These are phyloP conservation scores for Cephalopholis sonnerati DNA, from an alignment of 2,113 vertebrate genomes.

Conservation along the genomic window DNA sequence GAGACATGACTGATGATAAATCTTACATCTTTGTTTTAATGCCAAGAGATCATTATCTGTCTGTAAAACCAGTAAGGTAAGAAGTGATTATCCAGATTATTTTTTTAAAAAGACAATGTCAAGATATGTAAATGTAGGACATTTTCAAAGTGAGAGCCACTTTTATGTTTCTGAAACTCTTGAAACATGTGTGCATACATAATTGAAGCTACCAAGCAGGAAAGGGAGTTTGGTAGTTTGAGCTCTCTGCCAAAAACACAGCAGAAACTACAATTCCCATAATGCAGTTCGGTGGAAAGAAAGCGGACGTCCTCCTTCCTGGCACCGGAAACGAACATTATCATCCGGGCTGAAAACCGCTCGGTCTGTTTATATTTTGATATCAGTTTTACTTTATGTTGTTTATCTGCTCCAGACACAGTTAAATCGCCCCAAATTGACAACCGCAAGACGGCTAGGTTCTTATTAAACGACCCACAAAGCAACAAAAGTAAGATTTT, in stretches of 20 bases:
- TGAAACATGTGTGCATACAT: not conserved
- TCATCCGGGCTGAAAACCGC: constrained; percentile 30
- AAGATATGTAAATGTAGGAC: not conserved
- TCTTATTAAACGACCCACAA: constrained; percentile 48
- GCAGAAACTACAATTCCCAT: constrained; percentile 43
- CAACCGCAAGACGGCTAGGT: constrained; percentile 30
- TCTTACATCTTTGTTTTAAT: too few species aligned
- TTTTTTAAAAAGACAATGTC: not conserved
- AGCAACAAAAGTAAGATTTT: constrained; percentile 74
- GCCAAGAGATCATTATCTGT: too few species aligned
- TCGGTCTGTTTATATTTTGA: constrained; percentile 59
- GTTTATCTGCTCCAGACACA: not conserved
- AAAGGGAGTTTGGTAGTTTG: too few species aligned
- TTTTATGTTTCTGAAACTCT: not conserved
- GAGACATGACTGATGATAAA: too few species aligned
- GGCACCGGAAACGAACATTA: constrained; percentile 46
- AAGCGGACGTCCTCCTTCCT: not conserved
- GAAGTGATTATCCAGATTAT: not conserved
- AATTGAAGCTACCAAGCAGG: too few species aligned
- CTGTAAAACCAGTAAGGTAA: too few species aligned
- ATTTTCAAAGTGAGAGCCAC: not conserved
- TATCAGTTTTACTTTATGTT: constrained; percentile 29
- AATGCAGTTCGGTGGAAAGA: not conserved
- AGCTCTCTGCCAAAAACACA: too few species aligned
- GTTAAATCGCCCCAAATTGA: not conserved